Evolutionary conservation across 1,140 invertebrate genomes (phyloP).

Genomic region (Lerema accius): DNA sequence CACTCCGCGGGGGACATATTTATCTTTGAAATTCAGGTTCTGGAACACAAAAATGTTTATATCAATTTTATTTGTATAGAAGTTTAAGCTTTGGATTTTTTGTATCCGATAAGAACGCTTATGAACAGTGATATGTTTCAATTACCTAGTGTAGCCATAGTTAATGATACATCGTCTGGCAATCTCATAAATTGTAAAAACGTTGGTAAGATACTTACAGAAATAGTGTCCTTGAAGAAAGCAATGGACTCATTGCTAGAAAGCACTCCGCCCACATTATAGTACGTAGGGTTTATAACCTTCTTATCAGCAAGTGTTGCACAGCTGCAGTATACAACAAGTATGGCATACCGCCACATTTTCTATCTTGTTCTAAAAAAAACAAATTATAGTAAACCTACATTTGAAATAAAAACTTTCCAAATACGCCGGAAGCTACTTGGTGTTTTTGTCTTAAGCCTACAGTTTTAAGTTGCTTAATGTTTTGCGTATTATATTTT

Average conservation of each 20-base stretch:
- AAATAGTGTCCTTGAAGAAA: slow-evolving; percentile 91
- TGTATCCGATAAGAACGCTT: no score
- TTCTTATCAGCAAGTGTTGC: slow-evolving; percentile 10
- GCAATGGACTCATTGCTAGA: slow-evolving; percentile 90
- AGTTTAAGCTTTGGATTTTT: no score
- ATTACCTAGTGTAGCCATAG: no score
- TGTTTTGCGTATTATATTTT: no score
- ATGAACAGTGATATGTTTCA: no score
- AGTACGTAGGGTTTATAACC: slow-evolving; percentile 86
- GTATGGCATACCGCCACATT: slow-evolving; percentile 13
- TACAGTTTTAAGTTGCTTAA: no score
- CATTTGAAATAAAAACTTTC: slow-evolving; percentile 1
- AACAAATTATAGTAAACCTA: no score
- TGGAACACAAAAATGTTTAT: slow-evolving; percentile 83
- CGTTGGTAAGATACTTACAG: slow-evolving; percentile 83
- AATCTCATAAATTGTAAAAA: neutral
- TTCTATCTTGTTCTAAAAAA: slow-evolving; percentile 1
- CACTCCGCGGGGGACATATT: slow-evolving; percentile 91
- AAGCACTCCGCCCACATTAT: slow-evolving; percentile 95
- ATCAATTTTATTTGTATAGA: no score
- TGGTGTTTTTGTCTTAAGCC: no score
- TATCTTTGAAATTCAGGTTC: slow-evolving; percentile 91
- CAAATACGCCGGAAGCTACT: neutral
- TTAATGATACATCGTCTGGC: neutral
- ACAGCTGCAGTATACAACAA: neutral